Evolutionary conservation across 2,797 vertebrate species (phyloP), one percentile per base, ranked within the genome.

Genomic region (Nyctibius grandis): DNA sequence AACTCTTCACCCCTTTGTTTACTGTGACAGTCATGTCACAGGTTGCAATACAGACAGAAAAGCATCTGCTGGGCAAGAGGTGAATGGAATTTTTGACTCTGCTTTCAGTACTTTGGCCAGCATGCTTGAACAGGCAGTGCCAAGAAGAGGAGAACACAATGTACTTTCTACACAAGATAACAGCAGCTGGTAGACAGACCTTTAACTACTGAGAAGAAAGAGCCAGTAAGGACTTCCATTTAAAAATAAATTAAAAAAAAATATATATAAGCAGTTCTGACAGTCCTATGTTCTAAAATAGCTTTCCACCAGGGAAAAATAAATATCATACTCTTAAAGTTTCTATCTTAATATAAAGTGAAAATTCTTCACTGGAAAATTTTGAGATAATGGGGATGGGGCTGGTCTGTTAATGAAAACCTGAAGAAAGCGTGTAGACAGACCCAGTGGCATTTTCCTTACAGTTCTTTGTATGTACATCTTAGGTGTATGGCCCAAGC

Each of bases 71-170:
- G 69, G 73, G 77, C 59, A 69, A 81, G 90, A 82, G 84, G 85
- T 54, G 54, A 95, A 90, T 70, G 83, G 90, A 95, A 86, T 93
- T 90, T 95, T 73, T 95, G 77, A 91, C 59, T 91, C 59, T 82
- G 47, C 74, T 70, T 91, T 48, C 85, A 89, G 81, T 83, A 44
- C 60, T 95, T 80, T 70, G 85, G 75, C 75, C 68, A 73, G 72
- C 75, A 56, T 83, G 68, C 78, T 45, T 69, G 19, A 74, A 45
- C 44, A 63, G 40, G 29, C 78, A 60, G 51, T 70, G 87, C 94
- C 89, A 95, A 51, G 72, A 88, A 51, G 75, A 61, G 47, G 36
- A 73, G 91, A 91, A 91, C 88, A 59, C 54, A 15, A 28, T 9
- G 54, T 96, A 54, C 94, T 79, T 83, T 56, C 38, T 79, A 11